These are phyloP conservation scores for Bambusicola thoracicus DNA, from an alignment of 2,113 vertebrate species.

Conservation along the genomic window DNA sequence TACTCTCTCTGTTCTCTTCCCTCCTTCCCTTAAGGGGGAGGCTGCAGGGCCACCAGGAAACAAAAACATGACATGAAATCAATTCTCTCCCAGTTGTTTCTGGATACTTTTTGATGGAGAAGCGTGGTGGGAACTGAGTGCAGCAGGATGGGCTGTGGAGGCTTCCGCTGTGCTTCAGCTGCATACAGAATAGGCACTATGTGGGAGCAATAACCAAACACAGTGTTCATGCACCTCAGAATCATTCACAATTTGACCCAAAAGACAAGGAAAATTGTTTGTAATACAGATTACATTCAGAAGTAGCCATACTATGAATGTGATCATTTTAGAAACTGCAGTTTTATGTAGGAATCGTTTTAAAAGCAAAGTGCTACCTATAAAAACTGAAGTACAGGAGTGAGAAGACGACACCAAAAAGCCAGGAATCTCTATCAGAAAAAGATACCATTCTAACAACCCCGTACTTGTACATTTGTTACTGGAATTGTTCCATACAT, in stretches of 20 bases:
- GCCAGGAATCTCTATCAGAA: neutral
- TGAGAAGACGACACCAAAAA: neutral
- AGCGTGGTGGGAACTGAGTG: neutral
- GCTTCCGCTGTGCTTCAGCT: neutral
- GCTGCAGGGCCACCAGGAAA: neutral
- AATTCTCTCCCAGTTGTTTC: neutral
- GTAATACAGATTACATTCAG: neutral
- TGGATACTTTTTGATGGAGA: neutral
- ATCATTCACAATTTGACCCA: neutral
- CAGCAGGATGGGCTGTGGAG: neutral
- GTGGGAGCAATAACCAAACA: neutral
- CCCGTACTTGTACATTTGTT: neutral
- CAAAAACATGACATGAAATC: neutral
- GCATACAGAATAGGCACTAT: neutral
- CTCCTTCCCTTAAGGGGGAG: accelerated
- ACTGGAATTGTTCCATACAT: neutral
- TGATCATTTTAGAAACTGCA: neutral
- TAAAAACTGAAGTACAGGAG: neutral
- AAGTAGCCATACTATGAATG: neutral
- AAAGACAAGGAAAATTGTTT: neutral
- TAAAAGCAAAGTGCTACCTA: neutral
- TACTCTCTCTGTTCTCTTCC: neutral
- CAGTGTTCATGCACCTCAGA: neutral
- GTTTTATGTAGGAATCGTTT: neutral
- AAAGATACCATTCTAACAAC: neutral